Base-by-base conservation (phyloP, 1,140 invertebrate species). In the Meteorus sp. region DNA sequence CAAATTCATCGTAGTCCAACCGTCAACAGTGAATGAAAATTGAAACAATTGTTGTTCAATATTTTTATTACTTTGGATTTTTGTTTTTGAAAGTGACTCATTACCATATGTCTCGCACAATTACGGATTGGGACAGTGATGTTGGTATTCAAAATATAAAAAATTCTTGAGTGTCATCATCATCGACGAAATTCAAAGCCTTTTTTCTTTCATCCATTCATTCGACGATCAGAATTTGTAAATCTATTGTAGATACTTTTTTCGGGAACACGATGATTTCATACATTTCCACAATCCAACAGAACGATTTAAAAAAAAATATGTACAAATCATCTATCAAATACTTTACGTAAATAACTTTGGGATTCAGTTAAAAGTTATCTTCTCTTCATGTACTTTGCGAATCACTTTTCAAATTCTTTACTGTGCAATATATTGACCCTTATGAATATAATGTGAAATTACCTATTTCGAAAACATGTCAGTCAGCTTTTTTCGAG, bases 101-200 rank as follows among this genome's bases (percentile, higher is more conserved):
- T 25, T 7, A 52, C 39, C 35, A 27, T 61, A 22, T 35, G 33
- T 31, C 41, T 29, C 13, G 31, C 27, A n/a, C 5, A 19, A 27
- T 50, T 22, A 15, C 41, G 59, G 48, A 20, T 33, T 13, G 39
- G 44, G 47, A 35, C 20, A 25, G 17, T 43, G 9, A 48, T 50
- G 11, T 41, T 50, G 17, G 31, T 17, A 27, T 7, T 41, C 17
- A 48, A 27, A 27, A 22, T 9, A 25, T 13, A 61, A 61, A 51
- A 57, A 57, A 41, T 61, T 37, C 31, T 58, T n/a, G 60, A 23
- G 54, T 61, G 8, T 35, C 55, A 9, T 62, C 48, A 41, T 52
- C 54, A 41, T 58, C 43, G 52, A 53, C 52, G 43, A 58, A 62
- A 35, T 31, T 44, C 27, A 62, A 58, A 2, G 60, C 47, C 23